Percentiles rank a stretch among this genome's conserved stretches.
phyloP scores from a whole-genome alignment of 2,888 invertebrate genomes.

The Hirtodrosophila trivittata region DNA sequence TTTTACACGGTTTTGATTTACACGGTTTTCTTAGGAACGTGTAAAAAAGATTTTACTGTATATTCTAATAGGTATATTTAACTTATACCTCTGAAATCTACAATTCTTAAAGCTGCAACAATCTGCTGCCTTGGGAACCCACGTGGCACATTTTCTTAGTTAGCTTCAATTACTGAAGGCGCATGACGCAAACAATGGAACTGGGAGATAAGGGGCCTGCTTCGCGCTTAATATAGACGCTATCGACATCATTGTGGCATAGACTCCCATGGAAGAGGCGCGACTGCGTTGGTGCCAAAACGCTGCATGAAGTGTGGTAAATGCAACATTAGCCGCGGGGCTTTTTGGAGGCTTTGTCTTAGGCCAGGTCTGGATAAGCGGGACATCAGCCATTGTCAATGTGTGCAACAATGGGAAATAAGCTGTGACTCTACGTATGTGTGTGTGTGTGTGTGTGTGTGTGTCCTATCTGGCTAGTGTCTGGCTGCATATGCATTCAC shows the following conservation, averaged over 20 bases:
- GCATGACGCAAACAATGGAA: conserved; percentile 54
- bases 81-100: no score
- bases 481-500: conserved; percentile 19
- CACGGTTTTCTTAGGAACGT: no score
- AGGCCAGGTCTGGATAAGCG: conserved; percentile 28
- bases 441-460: conserved; percentile 6
- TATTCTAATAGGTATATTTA: no score
- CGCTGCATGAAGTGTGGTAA: conserved; percentile 25
- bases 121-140: no score
- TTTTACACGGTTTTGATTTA: no score
- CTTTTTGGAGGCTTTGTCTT: conserved; percentile 48
- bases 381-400: conserved; percentile 37
- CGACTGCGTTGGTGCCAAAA: conserved; percentile 9
- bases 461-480: conserved; percentile 1
- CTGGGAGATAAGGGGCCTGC: conserved; percentile 37
- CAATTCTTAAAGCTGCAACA: no score
- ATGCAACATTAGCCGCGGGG: conserved; percentile 41
- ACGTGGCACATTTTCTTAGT: no score
- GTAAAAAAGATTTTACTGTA: no score
- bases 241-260: no score
- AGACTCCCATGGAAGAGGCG: not conserved
- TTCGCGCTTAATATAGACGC: no score
- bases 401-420: conserved; percentile 57
- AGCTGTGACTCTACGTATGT: conserved; percentile 1
- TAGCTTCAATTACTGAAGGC: conserved; percentile 51